A percentile compares a stretch with the other conserved stretches of the same genome.
These are phyloP conservation scores for Calameuta idolon DNA, from an alignment of 2,888 invertebrate genomes.

Conservation along the genomic window DNA sequence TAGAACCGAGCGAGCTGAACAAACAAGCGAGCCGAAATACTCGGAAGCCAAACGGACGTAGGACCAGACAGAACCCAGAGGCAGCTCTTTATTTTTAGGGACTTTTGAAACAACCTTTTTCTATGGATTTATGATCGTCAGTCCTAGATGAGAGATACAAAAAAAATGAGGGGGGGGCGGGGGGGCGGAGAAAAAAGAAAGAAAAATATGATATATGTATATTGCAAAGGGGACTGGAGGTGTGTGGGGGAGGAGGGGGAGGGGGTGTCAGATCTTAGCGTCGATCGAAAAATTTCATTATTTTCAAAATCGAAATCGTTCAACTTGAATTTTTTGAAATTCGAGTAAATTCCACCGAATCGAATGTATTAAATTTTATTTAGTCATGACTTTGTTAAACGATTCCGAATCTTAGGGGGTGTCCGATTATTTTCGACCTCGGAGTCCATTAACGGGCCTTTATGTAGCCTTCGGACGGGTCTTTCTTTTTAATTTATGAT, in stretches of 20 bases:
- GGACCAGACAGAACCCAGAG: constrained; percentile 25
- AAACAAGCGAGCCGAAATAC: constrained; percentile 42
- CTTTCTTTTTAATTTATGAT: constrained; percentile 18
- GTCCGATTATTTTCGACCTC: neutral
- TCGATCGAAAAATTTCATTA: neutral
- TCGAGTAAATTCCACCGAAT: neutral
- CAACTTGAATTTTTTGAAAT: neutral
- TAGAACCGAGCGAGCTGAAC: constrained; percentile 46
- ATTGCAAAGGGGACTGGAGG: neutral
- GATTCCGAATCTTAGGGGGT: neutral
- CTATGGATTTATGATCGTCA: neutral
- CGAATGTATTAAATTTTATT: neutral
- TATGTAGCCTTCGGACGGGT: neutral
- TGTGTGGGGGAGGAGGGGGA: no score
- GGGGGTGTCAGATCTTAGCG: neutral
- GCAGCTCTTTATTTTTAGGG: constrained; percentile 27
- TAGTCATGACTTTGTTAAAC: neutral
- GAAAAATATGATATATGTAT: neutral
- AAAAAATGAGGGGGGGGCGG: neutral
- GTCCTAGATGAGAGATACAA: no score
- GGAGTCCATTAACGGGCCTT: neutral
- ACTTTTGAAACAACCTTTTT: constrained; percentile 20
- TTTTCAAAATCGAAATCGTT: neutral
- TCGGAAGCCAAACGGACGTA: constrained; percentile 19
- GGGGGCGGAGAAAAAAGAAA: no score